phyloP scores from a whole-genome alignment of 2,113 vertebrate genomes.

The Nesogale talazaci region DNA sequence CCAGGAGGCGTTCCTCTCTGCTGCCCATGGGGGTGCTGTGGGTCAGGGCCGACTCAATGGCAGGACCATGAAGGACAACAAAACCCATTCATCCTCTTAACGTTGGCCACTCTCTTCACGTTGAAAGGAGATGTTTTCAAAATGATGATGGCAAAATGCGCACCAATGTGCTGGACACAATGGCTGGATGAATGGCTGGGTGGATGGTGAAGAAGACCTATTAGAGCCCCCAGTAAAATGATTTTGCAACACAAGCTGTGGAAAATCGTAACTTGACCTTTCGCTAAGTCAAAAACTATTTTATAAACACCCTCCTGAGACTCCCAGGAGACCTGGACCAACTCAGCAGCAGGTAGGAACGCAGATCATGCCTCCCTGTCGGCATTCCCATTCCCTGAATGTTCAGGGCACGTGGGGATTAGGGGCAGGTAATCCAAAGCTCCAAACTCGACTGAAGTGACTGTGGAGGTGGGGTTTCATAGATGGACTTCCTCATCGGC shows the following conservation, averaged over 20 bases:
- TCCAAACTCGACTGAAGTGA: not conserved
- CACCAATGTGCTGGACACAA: too few species aligned
- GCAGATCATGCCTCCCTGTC: not conserved
- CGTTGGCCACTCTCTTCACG: not conserved
- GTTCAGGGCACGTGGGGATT: not conserved
- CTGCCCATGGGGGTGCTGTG: too few species aligned
- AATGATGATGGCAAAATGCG: too few species aligned
- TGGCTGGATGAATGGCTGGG: too few species aligned
- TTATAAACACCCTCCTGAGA: not conserved
- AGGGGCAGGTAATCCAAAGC: not conserved
- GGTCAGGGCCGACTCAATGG: not conserved
- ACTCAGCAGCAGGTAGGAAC: conserved; percentile 68
- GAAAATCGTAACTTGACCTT: not conserved
- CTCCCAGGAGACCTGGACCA: conserved; percentile 74
- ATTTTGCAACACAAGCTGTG: too few species aligned
- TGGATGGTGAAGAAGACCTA: too few species aligned
- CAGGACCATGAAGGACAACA: not conserved
- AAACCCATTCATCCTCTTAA: conserved; percentile 25
- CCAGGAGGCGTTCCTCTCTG: too few species aligned
- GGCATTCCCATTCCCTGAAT: conserved; percentile 56
- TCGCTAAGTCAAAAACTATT: conserved; percentile 47
- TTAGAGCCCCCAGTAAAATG: too few species aligned
- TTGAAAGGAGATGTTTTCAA: too few species aligned
- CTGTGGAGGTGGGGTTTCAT: not conserved
- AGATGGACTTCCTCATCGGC: not conserved